Base-by-base conservation (phyloP, 2,797 vertebrate genomes). In the Anabacerthia variegaticeps region DNA sequence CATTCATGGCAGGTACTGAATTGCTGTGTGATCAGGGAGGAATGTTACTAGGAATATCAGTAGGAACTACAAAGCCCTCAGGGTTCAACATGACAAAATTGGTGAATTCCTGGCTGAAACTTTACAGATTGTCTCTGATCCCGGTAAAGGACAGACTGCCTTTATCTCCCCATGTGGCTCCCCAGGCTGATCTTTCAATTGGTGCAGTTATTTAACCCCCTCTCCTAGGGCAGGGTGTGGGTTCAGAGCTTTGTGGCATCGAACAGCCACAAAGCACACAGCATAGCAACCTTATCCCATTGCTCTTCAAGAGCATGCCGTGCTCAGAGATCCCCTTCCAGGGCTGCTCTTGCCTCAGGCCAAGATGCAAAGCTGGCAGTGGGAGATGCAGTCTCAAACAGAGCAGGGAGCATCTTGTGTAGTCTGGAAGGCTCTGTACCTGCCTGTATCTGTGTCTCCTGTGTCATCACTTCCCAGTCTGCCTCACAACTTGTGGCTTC, bases 31-130 rank as follows among this genome's bases (percentile, higher is more conserved):
- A 22, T 63, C 37, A 69, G 86, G 52, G 83, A 85, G 41, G 44
- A 84, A 30, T 27, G 90, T 41, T 52, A 68, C 27, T 41, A 75
- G 65, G n/a, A 76, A 19, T 62, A 72, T 76, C 66, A 37, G 63
- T 77, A 72, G 63, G 62, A 82, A 48, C 49, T 69, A 61, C 48
- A 71, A 73, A 85, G 23, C 30, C 75, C 65, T 58, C 24, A 30
- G 52, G 65, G 49, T 91, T 93, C 46, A 88, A 7, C 67, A 44
- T 44, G 69, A 86, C 52, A 76, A 79, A 95, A 69, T 63, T 6
- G 9, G 14, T 88, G 65, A 12, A 20, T 81, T 79, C 72, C 21
- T 78, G 44, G 22, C 58, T 79, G 71, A 67, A 89, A 76, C 17
- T 74, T 87, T 83, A 59, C 54, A 44, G 52, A 74, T 80, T 28